Evolutionary conservation across 2,113 vertebrate genomes (phyloP).

Genomic region (Tricholaema leucomelas): DNA sequence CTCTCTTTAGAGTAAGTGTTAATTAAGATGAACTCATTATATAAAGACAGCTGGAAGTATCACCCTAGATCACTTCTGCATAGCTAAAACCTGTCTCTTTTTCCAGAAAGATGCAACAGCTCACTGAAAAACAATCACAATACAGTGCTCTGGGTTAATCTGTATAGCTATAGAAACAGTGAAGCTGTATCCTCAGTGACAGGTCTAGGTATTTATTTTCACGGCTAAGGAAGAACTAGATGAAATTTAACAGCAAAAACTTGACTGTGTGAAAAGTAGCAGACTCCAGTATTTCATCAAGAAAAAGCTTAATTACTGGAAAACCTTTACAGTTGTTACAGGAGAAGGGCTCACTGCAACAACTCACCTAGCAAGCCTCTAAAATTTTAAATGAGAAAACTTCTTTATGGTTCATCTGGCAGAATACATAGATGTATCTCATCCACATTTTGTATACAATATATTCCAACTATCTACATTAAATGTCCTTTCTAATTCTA

Average conservation of each 20-base stretch:
- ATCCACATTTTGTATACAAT: background rate
- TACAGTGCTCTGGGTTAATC: background rate
- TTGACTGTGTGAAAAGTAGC: background rate
- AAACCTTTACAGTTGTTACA: background rate
- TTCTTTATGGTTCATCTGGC: background rate
- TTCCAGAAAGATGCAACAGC: background rate
- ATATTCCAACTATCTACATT: background rate
- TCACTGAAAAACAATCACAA: background rate
- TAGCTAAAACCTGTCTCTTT: background rate
- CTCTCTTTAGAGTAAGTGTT: background rate
- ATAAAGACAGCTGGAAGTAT: background rate
- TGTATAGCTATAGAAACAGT: background rate
- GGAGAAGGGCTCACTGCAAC: background rate
- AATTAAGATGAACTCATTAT: background rate
- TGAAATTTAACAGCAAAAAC: background rate
- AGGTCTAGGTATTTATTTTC: background rate
- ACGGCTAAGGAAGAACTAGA: background rate
- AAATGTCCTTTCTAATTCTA: background rate
- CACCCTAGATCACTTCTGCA: background rate
- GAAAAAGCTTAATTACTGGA: background rate
- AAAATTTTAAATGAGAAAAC: background rate
- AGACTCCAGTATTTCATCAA: background rate
- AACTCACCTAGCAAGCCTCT: background rate
- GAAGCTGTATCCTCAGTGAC: background rate
- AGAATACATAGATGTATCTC: accelerated